phyloP scores from a whole-genome alignment of 2,797 vertebrate genomes.

The Phrynocephalus forsythii region DNA sequence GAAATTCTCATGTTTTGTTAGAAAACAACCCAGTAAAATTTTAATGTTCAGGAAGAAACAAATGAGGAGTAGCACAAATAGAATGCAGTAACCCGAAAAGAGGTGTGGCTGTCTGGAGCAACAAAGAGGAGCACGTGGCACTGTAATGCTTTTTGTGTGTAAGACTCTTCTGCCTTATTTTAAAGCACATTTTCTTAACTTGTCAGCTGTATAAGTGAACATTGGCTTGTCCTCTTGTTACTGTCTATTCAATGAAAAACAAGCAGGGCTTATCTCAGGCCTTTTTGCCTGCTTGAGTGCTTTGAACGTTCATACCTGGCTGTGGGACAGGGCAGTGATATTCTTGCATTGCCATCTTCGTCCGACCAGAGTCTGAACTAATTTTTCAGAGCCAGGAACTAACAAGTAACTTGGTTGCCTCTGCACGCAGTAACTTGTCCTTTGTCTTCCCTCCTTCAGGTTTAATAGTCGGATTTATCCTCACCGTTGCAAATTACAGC shows the following conservation, averaged over 20 bases:
- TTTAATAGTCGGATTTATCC: constrained; percentile 91
- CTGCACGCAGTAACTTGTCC: background rate
- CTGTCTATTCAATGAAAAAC: background rate
- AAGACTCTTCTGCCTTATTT: background rate
- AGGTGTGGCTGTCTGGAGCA: background rate
- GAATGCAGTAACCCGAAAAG: background rate
- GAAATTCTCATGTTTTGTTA: background rate
- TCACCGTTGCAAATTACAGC: constrained; percentile 94
- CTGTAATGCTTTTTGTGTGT: background rate
- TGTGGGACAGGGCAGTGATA: background rate
- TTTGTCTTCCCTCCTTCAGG: constrained; percentile 73
- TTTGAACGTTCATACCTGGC: background rate
- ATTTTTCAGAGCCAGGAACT: background rate
- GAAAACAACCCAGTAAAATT: background rate
- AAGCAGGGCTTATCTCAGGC: background rate
- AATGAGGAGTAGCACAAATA: background rate
- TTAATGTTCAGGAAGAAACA: background rate
- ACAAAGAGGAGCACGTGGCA: background rate
- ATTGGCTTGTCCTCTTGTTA: constrained; percentile 10
- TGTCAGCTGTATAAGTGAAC: background rate
- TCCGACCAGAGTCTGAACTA: background rate
- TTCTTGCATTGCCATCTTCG: background rate
- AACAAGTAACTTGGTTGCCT: constrained; percentile 23
- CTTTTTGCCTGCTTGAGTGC: background rate
- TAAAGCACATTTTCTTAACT: background rate